A percentile compares a stretch with the other conserved stretches of the same genome.
Evolutionary conservation across 2,888 invertebrate genomes (phyloP).

Genomic region (Pogonocherus hispidulus): DNA sequence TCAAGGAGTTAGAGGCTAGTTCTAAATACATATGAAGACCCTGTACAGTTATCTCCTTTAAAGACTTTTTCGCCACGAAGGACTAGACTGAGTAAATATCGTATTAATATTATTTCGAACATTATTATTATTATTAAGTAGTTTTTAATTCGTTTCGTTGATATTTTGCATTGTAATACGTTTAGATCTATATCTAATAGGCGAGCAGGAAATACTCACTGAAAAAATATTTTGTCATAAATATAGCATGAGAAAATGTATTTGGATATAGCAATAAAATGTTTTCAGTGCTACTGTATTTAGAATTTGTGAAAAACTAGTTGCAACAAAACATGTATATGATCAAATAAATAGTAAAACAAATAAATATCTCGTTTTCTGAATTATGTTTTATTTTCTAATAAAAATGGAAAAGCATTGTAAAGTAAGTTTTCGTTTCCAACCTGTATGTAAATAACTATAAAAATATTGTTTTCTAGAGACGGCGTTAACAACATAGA

Average conservation of each 20-base stretch:
- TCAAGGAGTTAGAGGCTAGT: no score
- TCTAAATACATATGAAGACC: no score
- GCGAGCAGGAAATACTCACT: slow-evolving; percentile 4
- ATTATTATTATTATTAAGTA: background rate
- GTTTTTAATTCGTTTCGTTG: slow-evolving; percentile 9
- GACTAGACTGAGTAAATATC: slow-evolving; percentile 21
- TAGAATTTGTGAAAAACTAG: background rate
- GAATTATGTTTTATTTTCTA: background rate
- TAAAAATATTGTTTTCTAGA: no score
- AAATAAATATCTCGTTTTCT: background rate
- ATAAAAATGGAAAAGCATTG: no score
- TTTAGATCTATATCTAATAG: background rate
- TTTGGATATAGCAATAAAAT: background rate
- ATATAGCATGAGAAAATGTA: slow-evolving; percentile 1
- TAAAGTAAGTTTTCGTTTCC: no score
- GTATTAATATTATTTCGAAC: slow-evolving; percentile 13
- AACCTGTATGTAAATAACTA: no score
- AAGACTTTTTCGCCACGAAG: background rate
- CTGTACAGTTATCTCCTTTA: no score
- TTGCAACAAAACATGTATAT: background rate
- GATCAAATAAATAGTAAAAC: background rate
- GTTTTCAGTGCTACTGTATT: background rate
- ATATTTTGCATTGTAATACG: slow-evolving; percentile 4
- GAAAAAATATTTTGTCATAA: slow-evolving; percentile 10
- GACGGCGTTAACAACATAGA: no score